Evolutionary conservation across 2,797 vertebrate genomes (phyloP).

Genomic region (Pseudochirops cupreus): DNA sequence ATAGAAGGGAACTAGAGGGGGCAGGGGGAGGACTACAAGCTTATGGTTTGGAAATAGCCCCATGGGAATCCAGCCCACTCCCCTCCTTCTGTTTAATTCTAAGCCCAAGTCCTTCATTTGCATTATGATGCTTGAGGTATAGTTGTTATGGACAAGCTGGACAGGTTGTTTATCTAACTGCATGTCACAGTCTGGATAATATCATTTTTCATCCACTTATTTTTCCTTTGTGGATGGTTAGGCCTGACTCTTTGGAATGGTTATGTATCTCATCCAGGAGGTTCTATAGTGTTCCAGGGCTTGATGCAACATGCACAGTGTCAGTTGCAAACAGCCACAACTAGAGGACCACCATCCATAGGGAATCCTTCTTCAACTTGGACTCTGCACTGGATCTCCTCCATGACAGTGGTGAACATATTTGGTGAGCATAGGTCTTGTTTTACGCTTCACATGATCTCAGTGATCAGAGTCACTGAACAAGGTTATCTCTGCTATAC

Average conservation of each 20-base stretch:
- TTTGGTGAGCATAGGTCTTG: neutral
- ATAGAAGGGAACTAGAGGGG: too few relatives aligned
- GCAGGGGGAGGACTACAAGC: too few relatives aligned
- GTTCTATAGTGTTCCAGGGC: neutral
- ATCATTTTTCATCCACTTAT: neutral
- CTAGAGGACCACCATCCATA: neutral
- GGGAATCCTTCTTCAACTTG: neutral
- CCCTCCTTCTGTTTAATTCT: neutral
- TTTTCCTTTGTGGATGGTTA: neutral
- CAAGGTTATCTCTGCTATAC: neutral
- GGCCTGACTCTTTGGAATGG: neutral
- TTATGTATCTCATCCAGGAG: neutral
- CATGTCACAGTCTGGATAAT: neutral
- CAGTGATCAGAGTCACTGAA: neutral
- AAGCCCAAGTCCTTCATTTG: neutral
- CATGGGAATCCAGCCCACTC: neutral
- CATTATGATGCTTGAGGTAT: neutral
- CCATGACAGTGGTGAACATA: neutral
- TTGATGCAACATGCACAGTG: neutral
- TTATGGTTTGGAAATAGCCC: too few relatives aligned
- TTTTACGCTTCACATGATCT: neutral
- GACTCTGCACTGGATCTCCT: neutral
- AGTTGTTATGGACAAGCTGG: neutral
- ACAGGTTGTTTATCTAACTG: neutral
- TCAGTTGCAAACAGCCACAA: neutral